A percentile compares a stretch with the other conserved stretches of the same genome.
Evolutionary conservation across 2,888 invertebrate species (phyloP).

Genomic region (Drosophila meridiana): DNA sequence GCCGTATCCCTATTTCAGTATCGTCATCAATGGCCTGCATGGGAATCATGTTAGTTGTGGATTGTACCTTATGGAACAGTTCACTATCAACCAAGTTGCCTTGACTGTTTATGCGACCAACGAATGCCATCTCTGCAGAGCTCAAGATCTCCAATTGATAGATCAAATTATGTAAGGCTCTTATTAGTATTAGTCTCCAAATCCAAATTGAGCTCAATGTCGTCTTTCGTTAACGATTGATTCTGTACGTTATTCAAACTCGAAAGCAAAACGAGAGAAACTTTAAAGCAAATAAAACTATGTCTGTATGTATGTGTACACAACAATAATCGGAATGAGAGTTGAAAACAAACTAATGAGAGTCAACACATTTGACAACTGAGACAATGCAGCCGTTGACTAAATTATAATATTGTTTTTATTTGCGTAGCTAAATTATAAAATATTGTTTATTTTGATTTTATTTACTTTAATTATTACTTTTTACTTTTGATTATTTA

Average conservation of each 20-base stretch:
- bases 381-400: background rate
- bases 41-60: constrained; percentile 4
- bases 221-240: constrained; percentile 11
- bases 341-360: background rate
- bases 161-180: background rate
- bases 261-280: constrained; percentile 36
- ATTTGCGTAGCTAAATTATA: too few species aligned
- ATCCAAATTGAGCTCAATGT: constrained; percentile 11
- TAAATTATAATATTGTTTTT: background rate
- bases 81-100: constrained; percentile 45
- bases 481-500: too few species aligned
- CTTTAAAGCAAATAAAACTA: constrained; percentile 52
- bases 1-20: background rate
- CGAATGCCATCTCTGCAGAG: constrained; percentile 57
- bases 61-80: constrained; percentile 3
- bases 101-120: constrained; percentile 55
- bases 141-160: background rate
- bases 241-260: constrained; percentile 21
- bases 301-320: constrained; percentile 36
- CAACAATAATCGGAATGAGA: constrained; percentile 57
- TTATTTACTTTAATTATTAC: too few species aligned
- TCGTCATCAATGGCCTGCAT: background rate
- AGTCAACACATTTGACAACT: constrained; percentile 10
- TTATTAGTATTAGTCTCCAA: background rate
- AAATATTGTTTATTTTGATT: too few species aligned